Evolutionary conservation across 2,797 vertebrate genomes (phyloP), one percentile per base, ranked within the genome.

Genomic region (Peromyscus melanophrys): DNA sequence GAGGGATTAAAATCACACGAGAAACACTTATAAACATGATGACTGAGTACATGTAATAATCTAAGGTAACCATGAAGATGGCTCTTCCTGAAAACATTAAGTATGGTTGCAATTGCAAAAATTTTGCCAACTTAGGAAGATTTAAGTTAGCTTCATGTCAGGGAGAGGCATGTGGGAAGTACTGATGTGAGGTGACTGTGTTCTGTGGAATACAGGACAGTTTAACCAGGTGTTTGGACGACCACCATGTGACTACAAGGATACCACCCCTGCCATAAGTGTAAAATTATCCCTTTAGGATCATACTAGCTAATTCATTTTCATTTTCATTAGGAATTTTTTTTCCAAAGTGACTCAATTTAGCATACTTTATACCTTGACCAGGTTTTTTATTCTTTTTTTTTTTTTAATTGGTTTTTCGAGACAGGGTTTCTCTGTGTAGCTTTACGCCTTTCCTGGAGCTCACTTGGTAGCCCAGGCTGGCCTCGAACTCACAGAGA

Each of bases 271-370:
- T 27, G 40, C 55, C 57, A 11, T 31, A 76, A 89, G 23, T 89
- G 43, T 5, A 23, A 76, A 82, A 5, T 78, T 31, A 46, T 67
- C 16, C 27, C 31, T 10, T 76, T 14, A 77, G 81, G 3, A 63
- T 73, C 57, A 40, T 34, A 23, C 14, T 37, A 76, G 46, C 59
- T 67, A 27, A 37, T 88, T 23, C 4, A 65, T 90, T 94, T 94
- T 87, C 75, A 57, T 55, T 37, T 95, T 84, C 59, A 71, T 59
- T 31, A 29, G 78, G 83, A 92, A 95, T 34, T 17, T 77, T 16
- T 95, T 93, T 95, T 61, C 40, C 81, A 59, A 67, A 63, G 31
- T 40, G 55, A 94, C 34, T 85, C 63, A 67, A 27, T 92, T 97
- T 83, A 91, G 69, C 52, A 52, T 92, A 23, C 82, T 93, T 77